These are phyloP conservation scores for Pocillopora grandis DNA, from an alignment of 92 coral and sea anemone species.

Conservation along the genomic window DNA sequence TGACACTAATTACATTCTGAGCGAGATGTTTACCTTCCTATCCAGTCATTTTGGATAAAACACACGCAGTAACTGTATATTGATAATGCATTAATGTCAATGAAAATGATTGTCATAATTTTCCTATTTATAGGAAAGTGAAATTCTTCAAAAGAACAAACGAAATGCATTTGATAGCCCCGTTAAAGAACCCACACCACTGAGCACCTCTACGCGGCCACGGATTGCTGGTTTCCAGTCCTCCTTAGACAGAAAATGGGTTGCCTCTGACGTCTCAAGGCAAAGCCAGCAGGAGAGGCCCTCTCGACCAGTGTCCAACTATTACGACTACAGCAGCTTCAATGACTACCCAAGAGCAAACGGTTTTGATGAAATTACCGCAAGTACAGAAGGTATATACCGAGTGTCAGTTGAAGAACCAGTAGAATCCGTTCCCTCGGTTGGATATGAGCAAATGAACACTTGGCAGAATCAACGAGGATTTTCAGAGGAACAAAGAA, in stretches of 20 bases:
- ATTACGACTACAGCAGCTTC: constrained; percentile 35
- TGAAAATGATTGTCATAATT: neutral
- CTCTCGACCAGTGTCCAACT: constrained; percentile 47
- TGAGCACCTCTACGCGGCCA: constrained; percentile 70
- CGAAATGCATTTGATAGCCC: constrained; percentile 72
- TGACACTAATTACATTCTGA: too few relatives aligned
- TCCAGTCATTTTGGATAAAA: too few relatives aligned
- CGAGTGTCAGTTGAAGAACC: constrained; percentile 25
- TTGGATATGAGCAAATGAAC: neutral
- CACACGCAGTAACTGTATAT: too few relatives aligned
- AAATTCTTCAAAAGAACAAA: constrained; percentile 64
- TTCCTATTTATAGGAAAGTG: constrained; percentile 61
- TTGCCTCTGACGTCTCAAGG: constrained; percentile 11
- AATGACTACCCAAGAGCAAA: constrained; percentile 17
- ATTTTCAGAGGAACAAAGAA: neutral
- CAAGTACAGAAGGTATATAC: constrained; percentile 12
- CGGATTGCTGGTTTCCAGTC: constrained; percentile 21
- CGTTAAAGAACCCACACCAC: constrained; percentile 54
- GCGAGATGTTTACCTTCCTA: too few relatives aligned
- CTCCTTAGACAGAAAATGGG: constrained; percentile 12
- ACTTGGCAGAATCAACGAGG: neutral
- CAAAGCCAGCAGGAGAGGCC: constrained; percentile 13
- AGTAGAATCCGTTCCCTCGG: constrained; percentile 1
- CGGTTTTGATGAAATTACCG: neutral
- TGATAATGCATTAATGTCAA: too few relatives aligned